These are phyloP conservation scores for Clamator glandarius DNA, from an alignment of 2,797 vertebrate genomes.

Conservation along the genomic window DNA sequence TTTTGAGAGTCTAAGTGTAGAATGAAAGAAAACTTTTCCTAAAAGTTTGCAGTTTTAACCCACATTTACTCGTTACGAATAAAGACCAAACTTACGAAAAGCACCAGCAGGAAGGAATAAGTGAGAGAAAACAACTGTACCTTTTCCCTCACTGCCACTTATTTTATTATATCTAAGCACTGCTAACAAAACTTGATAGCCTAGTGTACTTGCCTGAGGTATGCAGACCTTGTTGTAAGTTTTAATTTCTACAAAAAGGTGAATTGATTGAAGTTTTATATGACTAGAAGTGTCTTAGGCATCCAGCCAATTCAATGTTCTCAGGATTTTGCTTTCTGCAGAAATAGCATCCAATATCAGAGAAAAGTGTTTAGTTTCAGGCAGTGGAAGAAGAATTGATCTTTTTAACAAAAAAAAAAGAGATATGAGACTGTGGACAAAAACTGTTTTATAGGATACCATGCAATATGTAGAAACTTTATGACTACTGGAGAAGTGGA, in stretches of 20 bases:
- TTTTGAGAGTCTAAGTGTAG: background rate
- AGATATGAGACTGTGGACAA: background rate
- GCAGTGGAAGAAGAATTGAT: background rate
- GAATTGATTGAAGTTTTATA: background rate
- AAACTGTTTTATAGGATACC: background rate
- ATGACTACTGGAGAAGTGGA: background rate
- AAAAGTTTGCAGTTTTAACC: background rate
- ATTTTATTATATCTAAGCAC: background rate
- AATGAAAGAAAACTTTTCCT: background rate
- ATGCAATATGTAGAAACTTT: background rate
- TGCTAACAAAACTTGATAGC: background rate
- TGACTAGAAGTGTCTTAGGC: background rate
- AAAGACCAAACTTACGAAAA: background rate
- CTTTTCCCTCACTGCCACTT: background rate
- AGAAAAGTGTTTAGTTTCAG: background rate
- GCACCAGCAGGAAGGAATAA: background rate
- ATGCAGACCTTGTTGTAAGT: background rate
- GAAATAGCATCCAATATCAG: background rate
- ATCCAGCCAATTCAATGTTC: background rate
- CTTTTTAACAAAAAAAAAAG: background rate
- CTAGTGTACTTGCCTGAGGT: background rate
- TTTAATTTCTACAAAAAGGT: background rate
- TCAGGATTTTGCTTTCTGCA: background rate
- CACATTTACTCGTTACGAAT: background rate
- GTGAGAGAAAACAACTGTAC: background rate